Conservation (phyloP, 2,888 invertebrate species). For the Dione vanillae region DNA sequence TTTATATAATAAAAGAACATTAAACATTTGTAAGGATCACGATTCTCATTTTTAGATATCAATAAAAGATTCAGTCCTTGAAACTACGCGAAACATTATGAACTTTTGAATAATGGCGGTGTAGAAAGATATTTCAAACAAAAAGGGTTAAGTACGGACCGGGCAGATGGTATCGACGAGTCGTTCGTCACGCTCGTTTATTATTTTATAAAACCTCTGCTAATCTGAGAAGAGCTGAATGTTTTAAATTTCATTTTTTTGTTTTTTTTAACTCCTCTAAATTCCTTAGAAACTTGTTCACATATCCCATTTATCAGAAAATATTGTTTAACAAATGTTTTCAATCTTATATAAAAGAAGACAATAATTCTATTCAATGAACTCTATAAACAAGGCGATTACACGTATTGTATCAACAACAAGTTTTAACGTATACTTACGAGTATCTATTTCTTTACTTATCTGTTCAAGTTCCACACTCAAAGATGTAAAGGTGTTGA, state of each 20-base stretch:
- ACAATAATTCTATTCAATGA: conserved; percentile 65
- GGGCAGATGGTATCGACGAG: conserved; percentile 81
- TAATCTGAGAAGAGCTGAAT: conserved; percentile 76
- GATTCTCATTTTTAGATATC: conserved; percentile 76
- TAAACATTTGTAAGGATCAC: conserved; percentile 64
- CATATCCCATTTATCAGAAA: conserved; percentile 66
- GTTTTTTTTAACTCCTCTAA: conserved; percentile 61
- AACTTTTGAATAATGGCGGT: conserved; percentile 81
- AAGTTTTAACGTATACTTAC: conserved; percentile 63
- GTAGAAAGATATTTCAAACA: conserved; percentile 76
- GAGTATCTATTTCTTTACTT: conserved; percentile 74
- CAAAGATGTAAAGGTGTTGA: conserved; percentile 78
- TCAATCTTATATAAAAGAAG: conserved; percentile 59
- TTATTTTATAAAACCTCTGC: conserved; percentile 82
- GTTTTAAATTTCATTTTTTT: conserved; percentile 75
- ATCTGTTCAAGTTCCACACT: conserved; percentile 68
- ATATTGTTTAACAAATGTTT: conserved; percentile 60
- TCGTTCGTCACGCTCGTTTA: conserved; percentile 83
- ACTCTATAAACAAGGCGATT: conserved; percentile 60
- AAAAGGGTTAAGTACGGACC: conserved; percentile 80
- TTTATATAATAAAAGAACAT: conserved; percentile 69
- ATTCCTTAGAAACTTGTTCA: conserved; percentile 69
- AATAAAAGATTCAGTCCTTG: conserved; percentile 74
- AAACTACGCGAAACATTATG: conserved; percentile 76
- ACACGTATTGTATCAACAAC: conserved; percentile 76